A percentile compares a stretch with the other conserved stretches of the same genome.
Evolutionary conservation across 2,113 vertebrate genomes (phyloP).

Genomic region (Albula glossodonta): DNA sequence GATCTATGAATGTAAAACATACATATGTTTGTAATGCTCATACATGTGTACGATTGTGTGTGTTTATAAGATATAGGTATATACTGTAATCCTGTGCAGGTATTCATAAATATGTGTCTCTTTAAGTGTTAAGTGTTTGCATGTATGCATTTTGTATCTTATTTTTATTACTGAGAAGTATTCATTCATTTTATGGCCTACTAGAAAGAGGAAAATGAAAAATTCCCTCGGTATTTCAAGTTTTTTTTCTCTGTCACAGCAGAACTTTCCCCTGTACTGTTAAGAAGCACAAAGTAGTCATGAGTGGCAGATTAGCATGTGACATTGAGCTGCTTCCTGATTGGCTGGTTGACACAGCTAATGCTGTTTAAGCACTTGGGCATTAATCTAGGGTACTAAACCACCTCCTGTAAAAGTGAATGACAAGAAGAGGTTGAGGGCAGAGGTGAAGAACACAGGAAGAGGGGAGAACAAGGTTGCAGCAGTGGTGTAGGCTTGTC

Average conservation of each 20-base stretch:
- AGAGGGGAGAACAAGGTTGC: background rate
- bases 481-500: background rate
- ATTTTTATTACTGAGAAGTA: background rate
- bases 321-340: slow-evolving; percentile 54
- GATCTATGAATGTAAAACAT: too few species aligned
- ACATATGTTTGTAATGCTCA: too few species aligned
- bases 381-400: slow-evolving; percentile 67
- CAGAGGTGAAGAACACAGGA: slow-evolving; percentile 3
- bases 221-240: background rate
- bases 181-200: background rate
- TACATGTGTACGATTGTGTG: too few species aligned
- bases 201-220: background rate
- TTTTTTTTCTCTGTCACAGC: slow-evolving; percentile 25
- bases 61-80: too few species aligned
- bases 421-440: slow-evolving; percentile 27
- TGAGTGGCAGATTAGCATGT: slow-evolving; percentile 70
- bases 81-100: too few species aligned
- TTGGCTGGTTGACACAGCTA: slow-evolving; percentile 64
- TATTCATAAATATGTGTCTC: too few species aligned
- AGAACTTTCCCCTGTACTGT: slow-evolving; percentile 53
- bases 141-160: background rate
- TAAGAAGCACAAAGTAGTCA: slow-evolving; percentile 60
- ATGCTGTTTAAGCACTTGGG: slow-evolving; percentile 68
- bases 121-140: too few species aligned
- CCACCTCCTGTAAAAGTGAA: slow-evolving; percentile 48